A percentile compares a stretch with the other conserved stretches of the same genome.
Evolutionary conservation across 2,797 vertebrate species (phyloP).

Genomic region (Novumbra hubbsi): DNA sequence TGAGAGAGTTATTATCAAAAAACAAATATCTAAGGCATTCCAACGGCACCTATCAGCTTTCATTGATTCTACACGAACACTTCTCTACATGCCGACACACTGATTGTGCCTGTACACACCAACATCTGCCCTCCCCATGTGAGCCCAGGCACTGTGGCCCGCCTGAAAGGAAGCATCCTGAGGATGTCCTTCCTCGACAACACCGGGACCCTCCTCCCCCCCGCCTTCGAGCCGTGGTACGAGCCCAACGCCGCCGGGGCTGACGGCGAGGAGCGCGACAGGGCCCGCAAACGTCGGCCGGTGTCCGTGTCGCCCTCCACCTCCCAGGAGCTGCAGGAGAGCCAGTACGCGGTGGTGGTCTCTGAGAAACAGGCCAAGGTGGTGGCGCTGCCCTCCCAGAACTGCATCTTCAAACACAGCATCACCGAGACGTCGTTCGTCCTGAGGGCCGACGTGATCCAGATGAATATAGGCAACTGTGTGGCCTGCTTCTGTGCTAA

Average conservation of each 20-base stretch:
- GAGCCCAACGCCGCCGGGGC: slow-evolving; percentile 83
- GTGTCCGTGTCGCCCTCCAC: slow-evolving; percentile 93
- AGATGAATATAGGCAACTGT: slow-evolving; percentile 87
- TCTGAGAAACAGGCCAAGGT: slow-evolving; percentile 99
- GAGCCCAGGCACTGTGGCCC: slow-evolving; percentile 86
- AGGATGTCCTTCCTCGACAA: slow-evolving; percentile 93
- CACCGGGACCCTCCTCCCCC: slow-evolving; percentile 82
- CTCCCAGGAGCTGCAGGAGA: slow-evolving; percentile 95
- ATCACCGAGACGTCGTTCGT: slow-evolving; percentile 98
- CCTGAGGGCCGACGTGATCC: slow-evolving; percentile 91
- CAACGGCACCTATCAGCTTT: neutral
- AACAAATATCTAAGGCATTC: neutral
- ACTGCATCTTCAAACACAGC: slow-evolving; percentile 93
- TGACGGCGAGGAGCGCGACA: slow-evolving; percentile 92
- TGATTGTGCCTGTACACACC: neutral
- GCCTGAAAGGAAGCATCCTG: slow-evolving; percentile 90
- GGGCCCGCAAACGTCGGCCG: slow-evolving; percentile 77
- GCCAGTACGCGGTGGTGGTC: slow-evolving; percentile 95
- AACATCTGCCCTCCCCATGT: neutral
- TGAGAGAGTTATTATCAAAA: too few species aligned
- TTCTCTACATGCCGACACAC: neutral
- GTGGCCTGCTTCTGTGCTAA: slow-evolving; percentile 98
- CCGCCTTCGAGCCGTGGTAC: slow-evolving; percentile 87
- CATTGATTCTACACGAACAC: neutral
- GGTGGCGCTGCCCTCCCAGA: slow-evolving; percentile 92